Conservation (phyloP, 2,888 invertebrate species). For the Drosophila mercatorum region DNA sequence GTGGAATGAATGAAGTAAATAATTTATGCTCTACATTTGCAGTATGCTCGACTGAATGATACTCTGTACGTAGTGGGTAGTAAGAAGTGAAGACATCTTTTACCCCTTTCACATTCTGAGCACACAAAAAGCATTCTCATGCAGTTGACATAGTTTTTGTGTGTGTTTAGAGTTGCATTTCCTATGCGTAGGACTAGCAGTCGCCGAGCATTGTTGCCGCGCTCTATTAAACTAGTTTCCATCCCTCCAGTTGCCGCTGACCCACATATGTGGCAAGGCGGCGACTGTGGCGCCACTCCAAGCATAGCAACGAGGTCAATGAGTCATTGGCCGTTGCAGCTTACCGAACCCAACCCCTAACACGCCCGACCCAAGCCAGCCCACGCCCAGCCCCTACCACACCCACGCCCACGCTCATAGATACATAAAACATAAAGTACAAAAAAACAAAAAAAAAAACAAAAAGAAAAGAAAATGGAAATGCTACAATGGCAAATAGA, state of each 20-base stretch:
- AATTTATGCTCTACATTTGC: neutral
- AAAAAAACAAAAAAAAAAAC: neutral
- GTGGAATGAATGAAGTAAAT: neutral
- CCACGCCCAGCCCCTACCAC: neutral
- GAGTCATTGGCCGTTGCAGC: constrained; percentile 71
- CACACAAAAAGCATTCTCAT: constrained; percentile 2
- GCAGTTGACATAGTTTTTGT: constrained; percentile 44
- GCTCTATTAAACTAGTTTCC: constrained; percentile 50
- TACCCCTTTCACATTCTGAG: neutral
- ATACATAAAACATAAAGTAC: constrained; percentile 18
- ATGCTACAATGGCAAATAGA: constrained; percentile 52
- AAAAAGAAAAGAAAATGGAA: constrained; percentile 1
- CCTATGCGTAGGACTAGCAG: constrained; percentile 13
- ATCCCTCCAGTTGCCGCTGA: constrained; percentile 23
- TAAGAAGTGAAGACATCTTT: neutral
- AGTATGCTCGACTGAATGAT: neutral
- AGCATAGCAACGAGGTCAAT: constrained; percentile 67
- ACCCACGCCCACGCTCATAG: constrained; percentile 30
- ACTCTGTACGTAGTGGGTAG: neutral
- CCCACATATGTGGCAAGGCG: constrained; percentile 45
- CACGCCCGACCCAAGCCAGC: neutral
- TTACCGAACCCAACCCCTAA: neutral
- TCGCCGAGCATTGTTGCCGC: constrained; percentile 42
- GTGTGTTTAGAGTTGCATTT: constrained; percentile 12
- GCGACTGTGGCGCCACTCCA: constrained; percentile 33